phyloP scores from a whole-genome alignment of 2,888 invertebrate species.

The Synergus japonicus region DNA sequence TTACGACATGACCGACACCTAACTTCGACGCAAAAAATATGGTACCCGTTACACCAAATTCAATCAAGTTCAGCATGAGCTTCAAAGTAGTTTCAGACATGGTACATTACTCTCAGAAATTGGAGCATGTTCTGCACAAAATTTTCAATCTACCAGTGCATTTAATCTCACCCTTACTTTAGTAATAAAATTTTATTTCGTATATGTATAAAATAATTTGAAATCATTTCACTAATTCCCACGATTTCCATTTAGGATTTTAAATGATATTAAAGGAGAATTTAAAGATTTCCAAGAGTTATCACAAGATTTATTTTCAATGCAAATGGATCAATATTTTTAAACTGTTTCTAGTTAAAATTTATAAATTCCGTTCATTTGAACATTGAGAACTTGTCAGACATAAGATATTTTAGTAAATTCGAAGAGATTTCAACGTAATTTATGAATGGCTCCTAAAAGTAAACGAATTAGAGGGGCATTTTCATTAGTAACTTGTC shows the following conservation, averaged over 20 bases:
- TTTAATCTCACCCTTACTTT: neutral
- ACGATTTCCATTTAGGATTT: no score
- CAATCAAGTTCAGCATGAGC: slow-evolving; percentile 19
- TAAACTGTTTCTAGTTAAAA: no score
- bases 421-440: no score
- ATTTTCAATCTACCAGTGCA: neutral
- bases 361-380: no score
- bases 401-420: neutral
- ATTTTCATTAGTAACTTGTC: neutral
- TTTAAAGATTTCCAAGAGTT: no score
- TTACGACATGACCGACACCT: neutral
- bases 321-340: no score
- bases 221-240: neutral
- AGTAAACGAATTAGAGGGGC: no score
- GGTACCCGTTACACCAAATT: neutral
- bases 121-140: neutral
- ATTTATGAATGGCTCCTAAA: no score
- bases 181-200: neutral
- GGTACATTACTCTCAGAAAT: slow-evolving; percentile 6
- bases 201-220: neutral
- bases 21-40: slow-evolving; percentile 4
- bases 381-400: neutral
- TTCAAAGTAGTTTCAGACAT: slow-evolving; percentile 1
- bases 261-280: no score
- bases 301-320: no score